A percentile compares a stretch with the other conserved stretches of the same genome.
Evolutionary conservation across 2,888 invertebrate genomes (phyloP).

Genomic region (Criorhina ranunculi): DNA sequence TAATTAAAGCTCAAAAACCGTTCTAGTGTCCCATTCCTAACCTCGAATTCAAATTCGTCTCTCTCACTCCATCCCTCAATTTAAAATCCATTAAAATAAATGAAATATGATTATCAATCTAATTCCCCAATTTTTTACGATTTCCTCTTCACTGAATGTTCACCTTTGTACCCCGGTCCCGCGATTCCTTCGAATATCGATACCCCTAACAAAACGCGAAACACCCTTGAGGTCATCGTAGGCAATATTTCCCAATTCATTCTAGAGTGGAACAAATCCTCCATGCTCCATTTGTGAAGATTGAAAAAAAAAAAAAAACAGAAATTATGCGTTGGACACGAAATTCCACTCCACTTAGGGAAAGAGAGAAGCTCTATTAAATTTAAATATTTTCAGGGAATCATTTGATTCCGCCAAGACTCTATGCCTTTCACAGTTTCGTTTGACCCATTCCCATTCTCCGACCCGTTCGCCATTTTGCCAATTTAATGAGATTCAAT

Average conservation of each 20-base stretch:
- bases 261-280: slow-evolving; percentile 5
- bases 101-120: slow-evolving; percentile 29
- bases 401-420: slow-evolving; percentile 24
- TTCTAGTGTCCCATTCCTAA: slow-evolving; percentile 13
- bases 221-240: slow-evolving; percentile 25
- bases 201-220: slow-evolving; percentile 2
- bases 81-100: slow-evolving; percentile 26
- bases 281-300: background rate
- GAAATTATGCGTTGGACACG: background rate
- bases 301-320: slow-evolving; percentile 2
- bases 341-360: slow-evolving; percentile 39
- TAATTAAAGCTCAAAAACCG: slow-evolving; percentile 35
- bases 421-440: background rate
- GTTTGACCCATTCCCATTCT: background rate
- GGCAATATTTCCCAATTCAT: slow-evolving; percentile 44
- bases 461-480: slow-evolving; percentile 31
- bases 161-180: slow-evolving; percentile 27
- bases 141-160: slow-evolving; percentile 15
- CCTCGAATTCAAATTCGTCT: background rate
- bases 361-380: slow-evolving; percentile 7
- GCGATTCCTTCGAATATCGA: slow-evolving; percentile 24
- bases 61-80: slow-evolving; percentile 18
- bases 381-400: slow-evolving; percentile 44
- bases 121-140: slow-evolving; percentile 28
- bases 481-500: slow-evolving; percentile 46